A percentile compares a stretch with the other conserved stretches of the same genome.
Conservation (phyloP, 2,113 vertebrate species). For the Saguinus imperator region DNA sequence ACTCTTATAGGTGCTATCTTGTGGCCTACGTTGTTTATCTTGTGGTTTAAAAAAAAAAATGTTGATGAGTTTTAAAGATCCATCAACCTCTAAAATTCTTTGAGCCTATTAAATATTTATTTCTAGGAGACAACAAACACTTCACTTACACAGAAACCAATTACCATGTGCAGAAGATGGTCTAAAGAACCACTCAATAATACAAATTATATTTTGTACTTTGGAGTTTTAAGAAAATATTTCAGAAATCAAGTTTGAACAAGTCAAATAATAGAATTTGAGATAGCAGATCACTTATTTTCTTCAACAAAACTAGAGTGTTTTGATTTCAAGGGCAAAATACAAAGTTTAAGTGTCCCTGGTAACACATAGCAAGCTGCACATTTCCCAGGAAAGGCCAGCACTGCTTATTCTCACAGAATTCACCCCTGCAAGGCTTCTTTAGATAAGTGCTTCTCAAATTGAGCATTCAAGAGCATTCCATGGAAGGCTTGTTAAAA, state of each 20-base stretch:
- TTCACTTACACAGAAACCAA: background rate
- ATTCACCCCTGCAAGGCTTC: background rate
- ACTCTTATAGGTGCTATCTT: background rate
- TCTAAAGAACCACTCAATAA: background rate
- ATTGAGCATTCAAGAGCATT: background rate
- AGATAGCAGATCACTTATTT: background rate
- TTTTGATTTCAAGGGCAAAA: background rate
- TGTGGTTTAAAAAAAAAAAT: background rate
- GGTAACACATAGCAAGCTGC: background rate
- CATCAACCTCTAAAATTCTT: background rate
- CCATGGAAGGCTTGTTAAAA: background rate
- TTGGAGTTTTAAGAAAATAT: background rate
- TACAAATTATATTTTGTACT: background rate
- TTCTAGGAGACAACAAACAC: background rate
- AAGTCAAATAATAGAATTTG: background rate
- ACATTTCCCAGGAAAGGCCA: background rate
- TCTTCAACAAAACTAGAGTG: background rate
- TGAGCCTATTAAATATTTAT: background rate
- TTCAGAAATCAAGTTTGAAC: constrained; percentile 11
- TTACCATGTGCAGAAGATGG: background rate
- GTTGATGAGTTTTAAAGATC: constrained; percentile 1
- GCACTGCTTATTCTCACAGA: background rate
- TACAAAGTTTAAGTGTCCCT: background rate
- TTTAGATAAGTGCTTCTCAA: background rate
- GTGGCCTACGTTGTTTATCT: background rate